Evolutionary conservation across 2,888 invertebrate genomes (phyloP), one percentile per base, ranked within the genome.

Genomic region (Caenorhabditis wallacei): DNA sequence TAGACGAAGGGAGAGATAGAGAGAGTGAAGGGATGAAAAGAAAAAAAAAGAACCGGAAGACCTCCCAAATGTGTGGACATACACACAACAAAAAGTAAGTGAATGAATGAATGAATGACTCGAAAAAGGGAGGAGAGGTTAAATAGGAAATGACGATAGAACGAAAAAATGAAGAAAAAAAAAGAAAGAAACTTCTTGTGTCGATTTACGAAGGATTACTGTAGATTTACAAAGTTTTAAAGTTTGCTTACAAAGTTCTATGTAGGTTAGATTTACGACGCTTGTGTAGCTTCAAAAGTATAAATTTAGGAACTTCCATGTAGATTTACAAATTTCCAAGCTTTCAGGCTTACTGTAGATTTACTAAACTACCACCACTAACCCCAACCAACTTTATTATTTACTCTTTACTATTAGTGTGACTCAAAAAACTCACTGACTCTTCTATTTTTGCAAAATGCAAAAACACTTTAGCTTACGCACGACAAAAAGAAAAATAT

Each of bases 141-240:
- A 64, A 63, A 46, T 46, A 64, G 69, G 66, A 66, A 75, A 68
- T 66, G 66, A 75, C 64, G 75, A 54, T 7, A 56, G 35, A 59
- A 16, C 10, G 35, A 7, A 51, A 18, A 30, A 61, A 11, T 48
- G 30, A 30, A 30, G 16, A 22, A 30, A 8, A 8, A n/a, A 30
- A 4, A 30, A 16, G 5, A n/a, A 30, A 18, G 30, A 24, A 30
- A 30, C 30, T 8, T 5, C 30, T 43, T 10, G 43, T 43, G 43
- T 43, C 13, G 43, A 43, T 43, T 43, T 43, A 43, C 43, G 43
- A 11, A 10, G 10, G 37, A 10, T 37, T 10, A 37, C 7, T 37
- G 37, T 37, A 10, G 37, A 37, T 37, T 37, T 37, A 37, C 37
- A 10, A 10, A 37, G 37, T 4, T 37, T 37, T 10, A 4, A 37